phyloP scores from a whole-genome alignment of 2,888 invertebrate genomes.

The Galerucella nymphaeae region DNA sequence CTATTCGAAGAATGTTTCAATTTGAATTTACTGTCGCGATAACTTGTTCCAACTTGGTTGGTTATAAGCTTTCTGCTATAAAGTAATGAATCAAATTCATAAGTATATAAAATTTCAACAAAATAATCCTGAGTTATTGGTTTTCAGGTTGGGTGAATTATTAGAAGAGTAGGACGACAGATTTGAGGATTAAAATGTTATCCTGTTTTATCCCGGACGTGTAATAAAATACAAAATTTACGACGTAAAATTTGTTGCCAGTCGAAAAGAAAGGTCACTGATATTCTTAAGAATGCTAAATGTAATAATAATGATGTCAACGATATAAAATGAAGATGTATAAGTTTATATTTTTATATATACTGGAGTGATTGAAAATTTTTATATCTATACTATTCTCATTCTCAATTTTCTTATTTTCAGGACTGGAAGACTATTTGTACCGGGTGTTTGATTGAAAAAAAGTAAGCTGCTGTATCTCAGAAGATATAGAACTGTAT shows the following conservation, averaged over 20 bases:
- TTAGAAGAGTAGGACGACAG: slow-evolving; percentile 48
- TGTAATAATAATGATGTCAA: slow-evolving; percentile 1
- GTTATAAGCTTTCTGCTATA: background rate
- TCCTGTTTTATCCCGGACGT: slow-evolving; percentile 55
- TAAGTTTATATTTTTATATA: too few species aligned
- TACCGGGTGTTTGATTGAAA: too few species aligned
- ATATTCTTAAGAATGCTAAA: background rate
- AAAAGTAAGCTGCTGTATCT: too few species aligned
- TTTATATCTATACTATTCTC: too few species aligned
- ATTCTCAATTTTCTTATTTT: too few species aligned
- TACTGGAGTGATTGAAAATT: too few species aligned
- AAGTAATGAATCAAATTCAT: slow-evolving; percentile 25
- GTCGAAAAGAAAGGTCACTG: background rate
- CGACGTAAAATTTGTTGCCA: slow-evolving; percentile 11
- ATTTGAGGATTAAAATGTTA: slow-evolving; percentile 56
- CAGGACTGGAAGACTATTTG: too few species aligned
- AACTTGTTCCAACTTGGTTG: background rate
- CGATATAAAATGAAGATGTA: too few species aligned
- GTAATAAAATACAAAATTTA: slow-evolving; percentile 53
- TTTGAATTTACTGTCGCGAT: background rate
- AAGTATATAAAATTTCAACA: slow-evolving; percentile 32
- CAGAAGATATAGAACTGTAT: too few species aligned
- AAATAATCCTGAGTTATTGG: slow-evolving; percentile 40
- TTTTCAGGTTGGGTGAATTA: slow-evolving; percentile 42
- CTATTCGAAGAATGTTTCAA: background rate